Percentiles rank a stretch among this genome's conserved stretches.
phyloP scores from a whole-genome alignment of 1,140 invertebrate species.

The Cotesia glomerata region DNA sequence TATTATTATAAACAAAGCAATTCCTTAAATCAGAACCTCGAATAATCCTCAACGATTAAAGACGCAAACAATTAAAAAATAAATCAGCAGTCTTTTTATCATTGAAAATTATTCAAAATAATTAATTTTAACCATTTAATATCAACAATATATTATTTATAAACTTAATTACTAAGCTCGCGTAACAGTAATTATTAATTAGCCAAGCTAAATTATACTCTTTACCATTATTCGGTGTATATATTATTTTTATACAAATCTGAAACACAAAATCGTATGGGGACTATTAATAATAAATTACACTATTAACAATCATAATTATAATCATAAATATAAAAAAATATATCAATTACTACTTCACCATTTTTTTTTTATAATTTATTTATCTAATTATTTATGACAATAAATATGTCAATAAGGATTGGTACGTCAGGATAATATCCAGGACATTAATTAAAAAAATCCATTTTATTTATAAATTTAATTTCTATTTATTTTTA shows the following conservation, averaged over 20 bases:
- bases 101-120: neutral
- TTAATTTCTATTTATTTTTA: conserved; percentile 54
- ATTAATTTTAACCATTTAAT: conserved; percentile 21
- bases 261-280: conserved; percentile 63
- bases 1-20: conserved; percentile 42
- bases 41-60: neutral
- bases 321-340: conserved; percentile 25
- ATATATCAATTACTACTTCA: neutral
- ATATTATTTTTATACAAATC: conserved; percentile 47
- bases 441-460: conserved; percentile 45
- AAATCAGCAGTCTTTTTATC: neutral
- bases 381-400: neutral
- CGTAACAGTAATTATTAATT: conserved; percentile 35
- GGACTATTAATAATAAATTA: conserved; percentile 51
- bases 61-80: neutral
- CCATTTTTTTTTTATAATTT: neutral
- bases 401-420: neutral
- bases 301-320: conserved; percentile 12
- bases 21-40: neutral
- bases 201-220: conserved; percentile 55
- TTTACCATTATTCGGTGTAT: conserved; percentile 62
- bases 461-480: conserved; percentile 48
- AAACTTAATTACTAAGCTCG: neutral
- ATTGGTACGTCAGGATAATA: conserved; percentile 34
- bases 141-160: neutral